These are phyloP conservation scores for Phaenicophaeus curvirostris DNA, from an alignment of 2,797 vertebrate genomes.

Conservation along the genomic window DNA sequence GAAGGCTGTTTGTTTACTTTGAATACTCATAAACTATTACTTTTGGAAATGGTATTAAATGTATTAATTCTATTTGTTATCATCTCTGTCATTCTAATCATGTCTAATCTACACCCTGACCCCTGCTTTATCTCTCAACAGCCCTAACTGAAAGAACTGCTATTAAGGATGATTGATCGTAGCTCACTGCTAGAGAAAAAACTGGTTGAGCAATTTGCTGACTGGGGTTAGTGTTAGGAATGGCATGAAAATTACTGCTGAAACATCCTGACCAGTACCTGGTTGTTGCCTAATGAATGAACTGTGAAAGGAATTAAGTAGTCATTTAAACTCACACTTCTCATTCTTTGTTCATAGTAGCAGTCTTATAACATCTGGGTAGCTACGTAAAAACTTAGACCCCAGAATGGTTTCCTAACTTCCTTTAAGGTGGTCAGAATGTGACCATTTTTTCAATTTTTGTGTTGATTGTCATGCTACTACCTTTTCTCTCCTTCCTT, in stretches of 20 bases:
- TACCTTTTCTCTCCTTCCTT: background rate
- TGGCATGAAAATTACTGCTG: background rate
- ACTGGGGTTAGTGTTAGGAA: background rate
- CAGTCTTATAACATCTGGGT: background rate
- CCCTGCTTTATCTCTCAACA: background rate
- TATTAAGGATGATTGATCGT: background rate
- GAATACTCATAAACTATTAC: background rate
- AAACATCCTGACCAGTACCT: background rate
- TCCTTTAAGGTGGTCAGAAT: background rate
- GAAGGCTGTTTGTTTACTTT: background rate
- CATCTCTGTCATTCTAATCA: background rate
- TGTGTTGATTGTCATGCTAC: background rate
- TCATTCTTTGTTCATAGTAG: background rate
- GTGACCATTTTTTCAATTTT: background rate
- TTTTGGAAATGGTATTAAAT: background rate
- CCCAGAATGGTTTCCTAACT: background rate
- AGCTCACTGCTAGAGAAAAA: background rate
- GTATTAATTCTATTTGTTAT: background rate
- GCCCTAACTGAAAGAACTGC: background rate
- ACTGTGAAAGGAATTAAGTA: background rate
- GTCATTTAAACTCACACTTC: background rate
- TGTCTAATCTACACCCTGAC: background rate
- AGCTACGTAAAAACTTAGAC: background rate
- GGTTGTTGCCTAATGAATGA: background rate
- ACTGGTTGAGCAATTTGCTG: background rate